Evolutionary conservation across 2,113 vertebrate species (phyloP), one percentile per base, ranked within the genome.

Genomic region (Psittacara wagleri): DNA sequence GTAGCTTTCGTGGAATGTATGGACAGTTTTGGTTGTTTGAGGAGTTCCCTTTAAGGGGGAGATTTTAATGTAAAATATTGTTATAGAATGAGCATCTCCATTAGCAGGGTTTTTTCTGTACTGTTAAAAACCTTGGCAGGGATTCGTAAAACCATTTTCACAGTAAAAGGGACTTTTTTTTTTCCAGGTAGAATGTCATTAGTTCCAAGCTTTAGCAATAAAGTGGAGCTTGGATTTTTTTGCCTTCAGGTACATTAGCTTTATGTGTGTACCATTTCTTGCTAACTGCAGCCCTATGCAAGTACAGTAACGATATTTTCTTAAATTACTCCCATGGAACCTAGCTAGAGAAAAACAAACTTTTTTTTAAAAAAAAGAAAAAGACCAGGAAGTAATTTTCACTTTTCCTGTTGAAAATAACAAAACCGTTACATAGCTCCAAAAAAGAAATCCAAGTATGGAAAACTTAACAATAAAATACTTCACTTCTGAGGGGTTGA

Each of bases 401-500:
- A 70, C 94, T 94, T 96, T 72, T 22, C 62, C 31, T 75, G 41
- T 77, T 92, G 49, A 93, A 96, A 95, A 55, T 68, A 83, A 48
- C 33, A 95, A 76, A 94, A 86, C 73, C 13, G 7, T 54, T 63
- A 43, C 46, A 17, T 67, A 31, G 54, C 75, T 96, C 59, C 33
- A 18, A 62, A 88, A 95, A 95, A 84, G 19, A 86, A 95, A 81
- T 80, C 62, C 10, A 63, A 29, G 43, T 35, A 25, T 29, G 28
- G 25, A 80, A 96, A 83, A 29, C 55, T 73, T 93, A 89, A 25
- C 73, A 74, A 5, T 44, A 41, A 86, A 83, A 46, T 80, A 48
- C 57, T 94, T 95, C 55, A 48, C 35, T 93, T 46, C 66, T 87
- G 69, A 70, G 62, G 39, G 20, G 9, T 4, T 25, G 79, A 94